Conservation (phyloP, 2,113 vertebrate genomes). For the Stegostoma tigrinum region DNA sequence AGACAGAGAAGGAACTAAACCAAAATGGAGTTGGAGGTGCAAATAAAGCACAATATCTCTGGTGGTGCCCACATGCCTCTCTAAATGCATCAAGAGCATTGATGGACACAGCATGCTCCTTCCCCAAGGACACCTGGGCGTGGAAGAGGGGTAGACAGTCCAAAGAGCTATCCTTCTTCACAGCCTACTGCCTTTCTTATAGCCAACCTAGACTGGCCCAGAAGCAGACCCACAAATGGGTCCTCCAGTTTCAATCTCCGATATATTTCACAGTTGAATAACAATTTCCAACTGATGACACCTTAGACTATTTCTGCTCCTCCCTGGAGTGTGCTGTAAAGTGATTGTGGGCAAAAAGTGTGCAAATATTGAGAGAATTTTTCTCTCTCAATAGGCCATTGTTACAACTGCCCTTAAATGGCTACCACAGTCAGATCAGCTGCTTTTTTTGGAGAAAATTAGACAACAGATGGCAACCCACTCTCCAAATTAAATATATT, state of each 20-base stretch:
- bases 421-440: background rate
- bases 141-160: too few species aligned
- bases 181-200: too few species aligned
- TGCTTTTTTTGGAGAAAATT: background rate
- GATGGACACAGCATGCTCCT: too few species aligned
- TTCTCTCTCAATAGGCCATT: background rate
- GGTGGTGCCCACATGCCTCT: too few species aligned
- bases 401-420: background rate
- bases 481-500: background rate
- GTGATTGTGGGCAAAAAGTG: background rate
- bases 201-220: too few species aligned
- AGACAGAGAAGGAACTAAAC: too few species aligned
- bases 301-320: background rate
- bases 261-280: background rate
- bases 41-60: too few species aligned
- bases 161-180: too few species aligned
- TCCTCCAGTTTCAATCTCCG: background rate
- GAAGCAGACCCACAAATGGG: too few species aligned
- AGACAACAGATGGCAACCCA: background rate
- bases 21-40: too few species aligned
- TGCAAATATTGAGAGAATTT: background rate
- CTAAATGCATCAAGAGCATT: too few species aligned
- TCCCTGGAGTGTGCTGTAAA: background rate
- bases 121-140: too few species aligned
- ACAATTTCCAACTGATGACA: background rate